These are phyloP conservation scores for Taenioides sp. DNA, from an alignment of 2,797 vertebrate genomes.

Conservation along the genomic window DNA sequence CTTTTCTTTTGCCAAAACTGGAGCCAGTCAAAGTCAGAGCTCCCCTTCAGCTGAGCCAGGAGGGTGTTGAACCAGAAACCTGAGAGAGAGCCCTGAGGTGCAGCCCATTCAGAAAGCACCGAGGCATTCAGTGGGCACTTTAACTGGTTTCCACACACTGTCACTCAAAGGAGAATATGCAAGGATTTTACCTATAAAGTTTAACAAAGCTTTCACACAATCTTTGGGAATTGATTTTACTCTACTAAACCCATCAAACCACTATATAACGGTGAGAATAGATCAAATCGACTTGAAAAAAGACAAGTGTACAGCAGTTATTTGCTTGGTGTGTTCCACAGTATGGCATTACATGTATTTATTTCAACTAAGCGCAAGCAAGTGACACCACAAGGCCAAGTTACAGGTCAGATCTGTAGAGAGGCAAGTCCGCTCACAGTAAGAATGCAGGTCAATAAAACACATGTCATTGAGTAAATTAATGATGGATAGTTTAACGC, in stretches of 20 bases:
- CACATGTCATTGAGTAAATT: no score
- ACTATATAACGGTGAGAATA: neutral
- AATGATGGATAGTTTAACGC: no score
- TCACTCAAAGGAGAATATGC: conserved; percentile 20
- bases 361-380: no score
- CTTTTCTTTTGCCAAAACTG: conserved; percentile 18
- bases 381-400: no score
- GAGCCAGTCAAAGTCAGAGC: conserved; percentile 17
- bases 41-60: conserved; percentile 21
- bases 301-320: no score
- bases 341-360: no score
- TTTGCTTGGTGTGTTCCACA: no score
- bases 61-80: conserved; percentile 22
- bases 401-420: no score
- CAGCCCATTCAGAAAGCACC: conserved; percentile 2
- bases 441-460: no score
- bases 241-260: neutral
- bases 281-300: neutral
- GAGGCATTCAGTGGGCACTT: conserved; percentile 8
- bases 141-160: conserved; percentile 22
- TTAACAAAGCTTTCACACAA: neutral
- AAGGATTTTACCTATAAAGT: neutral
- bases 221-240: neutral
- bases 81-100: conserved; percentile 12
- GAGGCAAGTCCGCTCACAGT: no score